A percentile compares a stretch with the other conserved stretches of the same genome.
These are phyloP conservation scores for Proctacanthus coquilletti DNA, from an alignment of 1,140 invertebrate genomes.

Conservation along the genomic window DNA sequence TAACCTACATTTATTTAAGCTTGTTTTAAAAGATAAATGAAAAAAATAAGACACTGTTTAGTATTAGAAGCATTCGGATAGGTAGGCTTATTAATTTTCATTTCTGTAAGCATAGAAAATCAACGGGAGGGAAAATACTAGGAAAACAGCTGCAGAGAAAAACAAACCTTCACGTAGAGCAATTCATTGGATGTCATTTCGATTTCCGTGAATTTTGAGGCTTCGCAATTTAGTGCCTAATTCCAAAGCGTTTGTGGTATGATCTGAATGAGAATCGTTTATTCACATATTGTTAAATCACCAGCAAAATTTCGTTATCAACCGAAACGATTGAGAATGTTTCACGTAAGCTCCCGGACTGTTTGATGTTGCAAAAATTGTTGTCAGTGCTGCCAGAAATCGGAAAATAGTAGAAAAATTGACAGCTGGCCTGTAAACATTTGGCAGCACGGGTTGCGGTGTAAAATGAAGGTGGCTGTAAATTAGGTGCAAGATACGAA, in stretches of 20 bases:
- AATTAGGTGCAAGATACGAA: too few species aligned
- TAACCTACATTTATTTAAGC: not conserved
- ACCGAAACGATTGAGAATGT: not conserved
- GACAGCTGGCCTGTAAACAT: too few species aligned
- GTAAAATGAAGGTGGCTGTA: too few species aligned
- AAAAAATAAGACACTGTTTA: too few species aligned
- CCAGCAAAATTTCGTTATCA: not conserved
- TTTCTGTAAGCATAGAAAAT: not conserved
- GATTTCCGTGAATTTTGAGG: not conserved
- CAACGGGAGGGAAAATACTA: not conserved
- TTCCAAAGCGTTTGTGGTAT: not conserved
- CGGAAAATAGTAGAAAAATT: too few species aligned
- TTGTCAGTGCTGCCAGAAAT: too few species aligned
- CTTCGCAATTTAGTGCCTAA: not conserved
- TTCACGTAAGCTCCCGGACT: not conserved
- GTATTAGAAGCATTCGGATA: too few species aligned
- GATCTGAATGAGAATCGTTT: not conserved
- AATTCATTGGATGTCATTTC: not conserved
- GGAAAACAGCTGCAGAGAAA: not conserved
- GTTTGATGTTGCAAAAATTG: too few species aligned
- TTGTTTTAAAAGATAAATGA: not conserved
- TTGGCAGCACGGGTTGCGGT: too few species aligned
- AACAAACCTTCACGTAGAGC: not conserved
- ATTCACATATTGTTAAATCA: not conserved
- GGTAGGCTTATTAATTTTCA: too few species aligned